phyloP scores from a whole-genome alignment of 2,888 invertebrate genomes.

The Mythimna vitellina region DNA sequence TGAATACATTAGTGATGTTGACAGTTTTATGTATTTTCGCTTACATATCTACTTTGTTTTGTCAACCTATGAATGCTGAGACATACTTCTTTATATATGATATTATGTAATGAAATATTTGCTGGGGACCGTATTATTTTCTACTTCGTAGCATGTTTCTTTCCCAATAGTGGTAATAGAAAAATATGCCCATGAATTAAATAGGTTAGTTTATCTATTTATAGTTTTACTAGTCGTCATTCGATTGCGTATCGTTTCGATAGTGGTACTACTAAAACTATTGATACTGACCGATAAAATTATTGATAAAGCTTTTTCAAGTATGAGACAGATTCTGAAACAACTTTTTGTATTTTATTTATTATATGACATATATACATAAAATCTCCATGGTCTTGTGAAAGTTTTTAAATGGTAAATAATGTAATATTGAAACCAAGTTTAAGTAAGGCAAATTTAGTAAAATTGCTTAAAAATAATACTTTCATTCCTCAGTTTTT shows the following conservation, averaged over 20 bases:
- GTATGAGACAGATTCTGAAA: slow-evolving; percentile 26
- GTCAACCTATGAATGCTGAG: slow-evolving; percentile 1
- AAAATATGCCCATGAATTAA: slow-evolving; percentile 10
- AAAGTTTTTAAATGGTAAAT: not conserved
- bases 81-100: slow-evolving; percentile 4
- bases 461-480: no score
- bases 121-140: not conserved
- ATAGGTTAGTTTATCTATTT: slow-evolving; percentile 17
- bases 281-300: slow-evolving; percentile 58
- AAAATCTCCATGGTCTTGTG: not conserved
- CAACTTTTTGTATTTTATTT: not conserved
- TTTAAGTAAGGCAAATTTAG: no score
- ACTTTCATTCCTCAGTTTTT: no score
- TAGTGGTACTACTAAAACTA: slow-evolving; percentile 38
- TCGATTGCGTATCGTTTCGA: slow-evolving; percentile 40
- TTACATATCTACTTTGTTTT: slow-evolving; percentile 2
- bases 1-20: slow-evolving; percentile 49
- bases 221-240: slow-evolving; percentile 12
- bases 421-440: no score
- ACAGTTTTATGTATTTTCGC: slow-evolving; percentile 46
- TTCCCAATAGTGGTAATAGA: not conserved
- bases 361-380: not conserved
- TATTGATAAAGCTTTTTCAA: slow-evolving; percentile 41
- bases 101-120: slow-evolving; percentile 37
- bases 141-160: not conserved